Evolutionary conservation across 2,113 vertebrate species (phyloP).

Genomic region (Willisornis vidua): DNA sequence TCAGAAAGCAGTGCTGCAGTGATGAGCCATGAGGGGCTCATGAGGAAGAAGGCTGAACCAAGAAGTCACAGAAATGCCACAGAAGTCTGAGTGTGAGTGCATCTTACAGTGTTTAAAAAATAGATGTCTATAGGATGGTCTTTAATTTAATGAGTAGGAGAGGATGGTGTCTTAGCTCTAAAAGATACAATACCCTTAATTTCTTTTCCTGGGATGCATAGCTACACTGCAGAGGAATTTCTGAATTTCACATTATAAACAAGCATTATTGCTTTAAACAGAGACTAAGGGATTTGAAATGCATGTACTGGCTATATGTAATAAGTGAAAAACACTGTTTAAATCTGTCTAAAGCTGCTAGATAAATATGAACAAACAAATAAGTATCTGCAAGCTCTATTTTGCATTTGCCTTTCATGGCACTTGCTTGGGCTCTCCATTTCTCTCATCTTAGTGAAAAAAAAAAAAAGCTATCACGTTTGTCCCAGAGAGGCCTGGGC

Average conservation of each 20-base stretch:
- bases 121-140: background rate
- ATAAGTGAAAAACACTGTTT: background rate
- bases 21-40: background rate
- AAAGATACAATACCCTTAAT: background rate
- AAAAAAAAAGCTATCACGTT: background rate
- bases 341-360: background rate
- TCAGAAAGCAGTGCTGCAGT: background rate
- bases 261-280: background rate
- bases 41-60: background rate
- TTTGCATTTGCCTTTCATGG: background rate
- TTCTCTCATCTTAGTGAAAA: background rate
- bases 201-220: background rate
- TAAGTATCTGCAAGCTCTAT: background rate
- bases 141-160: background rate
- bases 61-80: background rate
- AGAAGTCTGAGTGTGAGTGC: background rate
- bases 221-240: background rate
- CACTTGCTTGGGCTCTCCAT: background rate
- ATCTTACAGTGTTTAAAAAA: background rate
- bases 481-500: background rate
- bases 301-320: background rate
- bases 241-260: background rate
- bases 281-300: background rate
- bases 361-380: background rate
- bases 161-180: background rate